Percentiles rank a stretch among this genome's conserved stretches.
phyloP scores from a whole-genome alignment of 2,888 invertebrate species.

The Sinotaia quadrata region DNA sequence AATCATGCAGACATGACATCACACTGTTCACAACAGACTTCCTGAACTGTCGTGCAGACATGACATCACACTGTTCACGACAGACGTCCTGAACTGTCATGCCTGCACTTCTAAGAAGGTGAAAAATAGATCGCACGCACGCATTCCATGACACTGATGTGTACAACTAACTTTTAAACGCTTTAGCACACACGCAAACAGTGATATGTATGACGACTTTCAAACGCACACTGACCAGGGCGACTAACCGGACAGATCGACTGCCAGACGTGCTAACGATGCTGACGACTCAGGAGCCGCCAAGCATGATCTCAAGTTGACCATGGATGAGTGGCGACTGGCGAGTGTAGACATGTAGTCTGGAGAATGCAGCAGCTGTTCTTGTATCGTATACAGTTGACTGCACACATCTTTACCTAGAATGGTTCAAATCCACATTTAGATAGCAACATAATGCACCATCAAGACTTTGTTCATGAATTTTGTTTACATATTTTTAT shows the following conservation, averaged over 20 bases:
- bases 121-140: no score
- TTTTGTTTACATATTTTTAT: no score
- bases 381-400: conserved; percentile 79
- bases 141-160: no score
- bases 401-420: conserved; percentile 84
- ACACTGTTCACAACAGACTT: no score
- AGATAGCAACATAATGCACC: no score
- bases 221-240: conserved; percentile 2
- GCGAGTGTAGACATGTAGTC: conserved; percentile 44
- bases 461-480: no score
- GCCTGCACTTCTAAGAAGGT: no score
- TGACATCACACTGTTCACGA: no score
- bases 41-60: no score
- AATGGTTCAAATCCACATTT: no score
- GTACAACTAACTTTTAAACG: not conserved
- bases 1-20: no score
- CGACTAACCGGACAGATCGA: conserved; percentile 24
- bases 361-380: conserved; percentile 50
- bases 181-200: not conserved
- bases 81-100: no score
- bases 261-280: conserved; percentile 45
- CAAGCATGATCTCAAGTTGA: conserved; percentile 54
- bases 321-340: conserved; percentile 57
- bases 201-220: not conserved
- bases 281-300: conserved; percentile 45